Conservation (phyloP, 1,140 invertebrate genomes). For the Drosophila rhopaloa region DNA sequence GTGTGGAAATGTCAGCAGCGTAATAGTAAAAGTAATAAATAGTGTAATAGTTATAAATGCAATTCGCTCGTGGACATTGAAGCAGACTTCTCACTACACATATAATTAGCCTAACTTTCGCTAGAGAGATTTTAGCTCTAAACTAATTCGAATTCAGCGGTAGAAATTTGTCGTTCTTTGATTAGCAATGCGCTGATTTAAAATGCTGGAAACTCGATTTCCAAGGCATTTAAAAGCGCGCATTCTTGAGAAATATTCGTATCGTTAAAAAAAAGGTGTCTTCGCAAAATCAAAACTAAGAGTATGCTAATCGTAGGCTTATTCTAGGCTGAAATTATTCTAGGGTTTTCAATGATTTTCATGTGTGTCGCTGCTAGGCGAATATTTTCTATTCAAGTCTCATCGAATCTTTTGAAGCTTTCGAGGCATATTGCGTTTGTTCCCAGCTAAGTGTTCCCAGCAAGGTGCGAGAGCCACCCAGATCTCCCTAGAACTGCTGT, state of each 20-base stretch:
- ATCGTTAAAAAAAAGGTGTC: slow-evolving; percentile 14
- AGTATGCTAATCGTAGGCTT: slow-evolving; percentile 27
- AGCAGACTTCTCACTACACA: slow-evolving; percentile 63
- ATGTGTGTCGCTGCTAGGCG: slow-evolving; percentile 44
- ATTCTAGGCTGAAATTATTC: slow-evolving; percentile 54
- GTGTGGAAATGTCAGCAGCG: slow-evolving; percentile 45
- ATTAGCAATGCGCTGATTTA: slow-evolving; percentile 73
- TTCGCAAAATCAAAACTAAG: slow-evolving; percentile 6
- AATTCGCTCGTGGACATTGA: slow-evolving; percentile 63
- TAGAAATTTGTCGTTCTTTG: slow-evolving; percentile 25
- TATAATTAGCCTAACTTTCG: slow-evolving; percentile 69
- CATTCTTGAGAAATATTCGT: slow-evolving; percentile 43
- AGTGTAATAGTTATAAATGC: slow-evolving; percentile 79
- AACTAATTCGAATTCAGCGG: slow-evolving; percentile 44
- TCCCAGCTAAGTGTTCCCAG: slow-evolving; percentile 76
- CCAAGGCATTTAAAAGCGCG: slow-evolving; percentile 76
- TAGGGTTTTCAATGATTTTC: slow-evolving; percentile 66
- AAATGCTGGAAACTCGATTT: slow-evolving; percentile 66
- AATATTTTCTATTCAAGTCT: slow-evolving; percentile 75
- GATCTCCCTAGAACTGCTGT: slow-evolving; percentile 89
- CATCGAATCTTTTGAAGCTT: slow-evolving; percentile 83
- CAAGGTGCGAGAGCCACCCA: slow-evolving; percentile 59
- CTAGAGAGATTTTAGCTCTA: slow-evolving; percentile 46
- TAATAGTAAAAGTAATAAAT: slow-evolving; percentile 58
- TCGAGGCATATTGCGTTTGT: slow-evolving; percentile 81